A percentile compares a stretch with the other conserved stretches of the same genome.
Evolutionary conservation across 2,888 invertebrate genomes (phyloP).

Genomic region (Leucoptera coffeella): DNA sequence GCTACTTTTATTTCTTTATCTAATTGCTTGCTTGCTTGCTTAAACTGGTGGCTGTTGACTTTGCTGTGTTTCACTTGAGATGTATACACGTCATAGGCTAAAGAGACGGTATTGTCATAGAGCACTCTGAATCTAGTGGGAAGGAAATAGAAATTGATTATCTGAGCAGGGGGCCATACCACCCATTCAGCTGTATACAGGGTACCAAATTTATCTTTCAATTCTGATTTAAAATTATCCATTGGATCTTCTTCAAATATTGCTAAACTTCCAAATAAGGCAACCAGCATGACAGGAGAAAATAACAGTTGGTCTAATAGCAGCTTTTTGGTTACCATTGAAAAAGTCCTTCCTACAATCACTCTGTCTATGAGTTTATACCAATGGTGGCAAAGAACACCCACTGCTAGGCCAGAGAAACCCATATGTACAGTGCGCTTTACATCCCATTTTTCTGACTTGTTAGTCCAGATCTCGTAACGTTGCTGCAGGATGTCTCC

Average conservation of each 20-base stretch:
- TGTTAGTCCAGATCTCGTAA: conserved; percentile 64
- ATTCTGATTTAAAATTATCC: conserved; percentile 61
- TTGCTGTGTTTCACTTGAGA: conserved; percentile 80
- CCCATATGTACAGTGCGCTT: conserved; percentile 73
- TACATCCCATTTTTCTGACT: conserved; percentile 54
- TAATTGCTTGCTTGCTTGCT: no score
- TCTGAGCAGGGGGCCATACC: conserved; percentile 91
- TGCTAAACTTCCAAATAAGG: conserved; percentile 76
- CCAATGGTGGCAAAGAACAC: conserved; percentile 83
- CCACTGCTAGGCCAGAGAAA: conserved; percentile 72
- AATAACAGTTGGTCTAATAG: conserved; percentile 79
- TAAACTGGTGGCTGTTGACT: no score
- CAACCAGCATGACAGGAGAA: conserved; percentile 75
- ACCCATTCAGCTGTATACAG: conserved; percentile 87
- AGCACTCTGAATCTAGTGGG: conserved; percentile 81
- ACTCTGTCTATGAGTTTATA: conserved; percentile 73
- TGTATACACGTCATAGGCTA: conserved; percentile 84
- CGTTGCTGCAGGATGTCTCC: conserved; percentile 82
- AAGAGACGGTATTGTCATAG: conserved; percentile 82
- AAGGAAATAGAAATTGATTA: conserved; percentile 85
- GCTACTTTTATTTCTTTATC: no score
- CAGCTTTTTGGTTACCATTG: conserved; percentile 71
- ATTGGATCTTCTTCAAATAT: conserved; percentile 62
- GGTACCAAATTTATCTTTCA: conserved; percentile 66
- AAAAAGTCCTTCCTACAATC: conserved; percentile 65